phyloP scores from a whole-genome alignment of 2,888 invertebrate species.

The Apamea crenata region DNA sequence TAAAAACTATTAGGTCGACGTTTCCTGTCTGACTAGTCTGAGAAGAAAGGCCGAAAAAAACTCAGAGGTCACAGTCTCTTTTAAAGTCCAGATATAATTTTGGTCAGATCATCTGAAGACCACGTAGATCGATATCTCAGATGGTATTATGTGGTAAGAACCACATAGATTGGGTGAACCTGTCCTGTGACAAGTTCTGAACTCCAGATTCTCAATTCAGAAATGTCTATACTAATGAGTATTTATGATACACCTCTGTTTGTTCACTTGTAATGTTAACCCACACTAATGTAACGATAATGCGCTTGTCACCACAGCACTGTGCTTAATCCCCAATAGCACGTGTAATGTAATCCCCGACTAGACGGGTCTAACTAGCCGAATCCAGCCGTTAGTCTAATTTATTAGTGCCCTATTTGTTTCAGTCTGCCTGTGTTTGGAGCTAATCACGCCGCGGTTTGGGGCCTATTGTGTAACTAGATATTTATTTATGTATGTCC shows the following conservation, averaged over 20 bases:
- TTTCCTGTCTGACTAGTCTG: no score
- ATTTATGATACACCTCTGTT: not conserved
- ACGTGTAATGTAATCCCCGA: constrained; percentile 24
- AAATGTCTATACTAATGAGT: no score
- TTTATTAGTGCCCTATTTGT: constrained; percentile 53
- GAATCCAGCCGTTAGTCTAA: constrained; percentile 36
- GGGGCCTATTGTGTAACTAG: constrained; percentile 1
- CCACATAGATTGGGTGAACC: no score
- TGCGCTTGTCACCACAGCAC: constrained; percentile 34
- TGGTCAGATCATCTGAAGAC: no score
- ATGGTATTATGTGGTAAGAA: no score
- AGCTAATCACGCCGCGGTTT: constrained; percentile 41
- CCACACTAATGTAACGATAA: constrained; percentile 10
- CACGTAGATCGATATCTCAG: no score
- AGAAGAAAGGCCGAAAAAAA: no score
- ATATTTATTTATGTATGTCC: not conserved
- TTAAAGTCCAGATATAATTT: no score
- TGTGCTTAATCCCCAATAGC: constrained; percentile 7
- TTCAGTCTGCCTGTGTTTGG: constrained; percentile 19
- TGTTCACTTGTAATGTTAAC: constrained; percentile 2
- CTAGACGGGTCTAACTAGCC: not conserved
- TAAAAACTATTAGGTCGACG: no score
- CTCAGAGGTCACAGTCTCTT: no score
- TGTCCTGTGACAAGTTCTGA: no score
- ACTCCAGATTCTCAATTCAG: no score